Conservation (phyloP, 2,113 vertebrate genomes). For the Indicator indicator region DNA sequence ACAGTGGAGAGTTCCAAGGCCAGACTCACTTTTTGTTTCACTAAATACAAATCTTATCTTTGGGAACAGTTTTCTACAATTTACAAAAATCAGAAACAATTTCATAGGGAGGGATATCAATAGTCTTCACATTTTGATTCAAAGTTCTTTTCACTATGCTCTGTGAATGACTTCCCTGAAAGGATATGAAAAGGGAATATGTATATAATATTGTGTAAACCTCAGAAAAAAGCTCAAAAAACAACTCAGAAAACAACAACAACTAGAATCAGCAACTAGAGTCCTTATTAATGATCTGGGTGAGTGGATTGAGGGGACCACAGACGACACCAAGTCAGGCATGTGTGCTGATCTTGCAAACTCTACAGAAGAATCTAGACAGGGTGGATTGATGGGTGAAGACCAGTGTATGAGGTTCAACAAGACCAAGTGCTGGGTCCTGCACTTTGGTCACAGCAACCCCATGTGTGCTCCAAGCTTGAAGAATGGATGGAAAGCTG, state of each 20-base stretch:
- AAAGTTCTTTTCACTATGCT: not conserved
- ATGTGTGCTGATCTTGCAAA: no score
- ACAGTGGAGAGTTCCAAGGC: not conserved
- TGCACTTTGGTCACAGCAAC: no score
- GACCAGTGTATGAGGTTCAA: no score
- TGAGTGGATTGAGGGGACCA: no score
- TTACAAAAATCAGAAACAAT: not conserved
- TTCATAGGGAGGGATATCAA: not conserved
- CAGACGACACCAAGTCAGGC: no score
- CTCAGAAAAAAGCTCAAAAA: not conserved
- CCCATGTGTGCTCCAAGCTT: no score
- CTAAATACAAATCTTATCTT: not conserved
- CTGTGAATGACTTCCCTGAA: not conserved
- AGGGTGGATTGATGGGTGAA: no score
- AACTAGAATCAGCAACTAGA: not conserved
- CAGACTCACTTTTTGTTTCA: not conserved
- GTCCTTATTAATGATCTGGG: no score
- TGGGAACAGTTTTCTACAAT: not conserved
- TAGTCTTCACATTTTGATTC: not conserved
- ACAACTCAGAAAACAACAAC: not conserved
- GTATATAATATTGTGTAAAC: not conserved
- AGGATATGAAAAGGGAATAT: not conserved
- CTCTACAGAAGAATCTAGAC: no score
- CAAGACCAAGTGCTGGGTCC: no score
- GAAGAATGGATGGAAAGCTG: no score